Evolutionary conservation across 2,113 vertebrate genomes (phyloP), one percentile per base, ranked within the genome.

Genomic region (Scortum barcoo): DNA sequence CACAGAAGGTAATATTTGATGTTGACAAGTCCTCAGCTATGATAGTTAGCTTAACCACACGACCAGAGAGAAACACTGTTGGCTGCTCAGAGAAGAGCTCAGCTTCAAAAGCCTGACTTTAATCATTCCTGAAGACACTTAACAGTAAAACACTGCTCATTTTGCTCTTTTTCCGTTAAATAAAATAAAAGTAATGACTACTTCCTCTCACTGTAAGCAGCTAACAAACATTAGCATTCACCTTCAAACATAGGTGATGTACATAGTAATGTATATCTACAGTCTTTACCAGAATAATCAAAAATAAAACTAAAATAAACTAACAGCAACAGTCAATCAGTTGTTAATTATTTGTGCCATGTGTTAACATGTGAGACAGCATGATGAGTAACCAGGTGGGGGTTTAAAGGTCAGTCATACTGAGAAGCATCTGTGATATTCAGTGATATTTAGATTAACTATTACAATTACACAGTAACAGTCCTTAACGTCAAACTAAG

Each of bases 1-100:
- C 91, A 99, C 98, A 1, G 97, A 99, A 82, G 97, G 97, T 98
- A 92, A 58, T 0, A 3, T 7, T 7, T 4, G 0, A 0, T 11
- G 56, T 36, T 28, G n/a, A 8, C 0, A 50, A 19, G 6, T 28
- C 0, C 17, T 20, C 22, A 33, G 7, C n/a, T n/a, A 14, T 36
- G 16, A 24, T 36, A 48, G 72, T 26, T 24, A 44, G 63, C 65
- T 56, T 9, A 20, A 1, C 26, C 30, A 6, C 24, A 48, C 7
- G 48, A 11, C 5, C 11, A 33, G 10, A 62, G 2, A 26, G 9
- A 9, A 26, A 24, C 7, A 10, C 19, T 2, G 2, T 16, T 28
- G 54, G 20, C 24, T 10, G 20, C 19, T 3, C 0, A 62, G 22
- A 33, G 7, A 16, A 16, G 13, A 65, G n/a, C n/a, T n/a, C n/a